These are phyloP conservation scores for Gasterosteus nipponicus DNA, from an alignment of 2,113 vertebrate genomes.

Conservation along the genomic window DNA sequence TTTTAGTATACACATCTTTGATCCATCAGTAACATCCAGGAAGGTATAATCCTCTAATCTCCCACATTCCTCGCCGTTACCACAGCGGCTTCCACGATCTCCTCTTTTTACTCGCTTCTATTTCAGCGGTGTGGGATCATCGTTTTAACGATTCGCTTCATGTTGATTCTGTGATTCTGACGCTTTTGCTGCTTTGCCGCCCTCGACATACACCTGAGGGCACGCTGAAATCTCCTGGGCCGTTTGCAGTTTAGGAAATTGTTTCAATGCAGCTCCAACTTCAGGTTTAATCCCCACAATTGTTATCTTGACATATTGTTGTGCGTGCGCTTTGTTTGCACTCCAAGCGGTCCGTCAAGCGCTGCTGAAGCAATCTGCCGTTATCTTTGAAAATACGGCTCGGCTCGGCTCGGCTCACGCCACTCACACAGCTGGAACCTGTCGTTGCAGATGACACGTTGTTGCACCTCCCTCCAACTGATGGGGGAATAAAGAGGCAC, in stretches of 20 bases:
- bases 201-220: slow-evolving; percentile 48
- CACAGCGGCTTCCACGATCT: slow-evolving; percentile 47
- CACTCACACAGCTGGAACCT: background rate
- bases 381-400: slow-evolving; percentile 3
- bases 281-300: slow-evolving; percentile 41
- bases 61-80: slow-evolving; percentile 26
- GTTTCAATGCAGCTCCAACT: slow-evolving; percentile 29
- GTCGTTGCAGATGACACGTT: slow-evolving; percentile 3
- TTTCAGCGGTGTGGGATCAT: slow-evolving; percentile 32
- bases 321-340: slow-evolving; percentile 6
- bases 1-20: slow-evolving; percentile 48
- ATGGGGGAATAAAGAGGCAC: background rate
- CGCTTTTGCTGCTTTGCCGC: slow-evolving; percentile 40
- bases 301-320: slow-evolving; percentile 34
- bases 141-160: slow-evolving; percentile 43
- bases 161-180: slow-evolving; percentile 47
- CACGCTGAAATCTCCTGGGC: background rate
- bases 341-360: background rate
- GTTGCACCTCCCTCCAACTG: slow-evolving; percentile 11
- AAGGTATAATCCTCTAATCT: slow-evolving; percentile 65
- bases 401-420: background rate
- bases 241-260: slow-evolving; percentile 30
- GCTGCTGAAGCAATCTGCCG: background rate
- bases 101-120: slow-evolving; percentile 37
- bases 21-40: slow-evolving; percentile 59